Evolutionary conservation across 2,797 vertebrate genomes (phyloP).

Genomic region (Malacoraja senta): DNA sequence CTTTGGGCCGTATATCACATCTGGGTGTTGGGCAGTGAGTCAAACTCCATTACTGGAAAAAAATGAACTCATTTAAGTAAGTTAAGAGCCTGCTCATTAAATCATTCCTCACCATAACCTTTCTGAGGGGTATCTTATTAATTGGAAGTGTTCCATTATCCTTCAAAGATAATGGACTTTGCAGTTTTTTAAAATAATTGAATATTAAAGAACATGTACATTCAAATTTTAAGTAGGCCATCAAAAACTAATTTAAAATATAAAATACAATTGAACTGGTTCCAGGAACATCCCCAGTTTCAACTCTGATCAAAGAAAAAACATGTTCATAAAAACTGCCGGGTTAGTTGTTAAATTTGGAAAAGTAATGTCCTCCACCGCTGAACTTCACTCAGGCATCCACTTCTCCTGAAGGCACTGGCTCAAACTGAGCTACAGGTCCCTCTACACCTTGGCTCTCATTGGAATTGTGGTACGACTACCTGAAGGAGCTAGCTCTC

Average conservation of each 20-base stretch:
- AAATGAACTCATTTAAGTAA: not conserved
- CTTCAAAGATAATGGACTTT: not conserved
- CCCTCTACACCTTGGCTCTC: no score
- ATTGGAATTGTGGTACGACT: no score
- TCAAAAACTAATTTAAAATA: slow-evolving; percentile 5
- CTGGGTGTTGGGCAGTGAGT: not conserved
- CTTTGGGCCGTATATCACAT: not conserved
- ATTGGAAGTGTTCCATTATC: slow-evolving; percentile 3
- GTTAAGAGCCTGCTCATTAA: not conserved
- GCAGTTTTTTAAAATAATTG: slow-evolving; percentile 16
- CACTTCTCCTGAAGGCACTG: not conserved
- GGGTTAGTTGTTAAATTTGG: not conserved
- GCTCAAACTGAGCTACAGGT: no score
- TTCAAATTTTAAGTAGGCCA: not conserved
- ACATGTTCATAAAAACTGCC: not conserved
- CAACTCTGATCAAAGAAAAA: not conserved
- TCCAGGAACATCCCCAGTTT: not conserved
- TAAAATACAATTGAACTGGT: not conserved
- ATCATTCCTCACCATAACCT: slow-evolving; percentile 4
- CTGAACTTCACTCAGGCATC: not conserved
- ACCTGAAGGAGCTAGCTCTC: no score
- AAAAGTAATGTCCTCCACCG: not conserved
- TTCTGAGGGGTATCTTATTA: not conserved
- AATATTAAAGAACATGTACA: slow-evolving; percentile 1
- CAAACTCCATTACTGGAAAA: not conserved